Evolutionary conservation across 2,888 invertebrate species (phyloP).

Genomic region (Machimus atricapillus): DNA sequence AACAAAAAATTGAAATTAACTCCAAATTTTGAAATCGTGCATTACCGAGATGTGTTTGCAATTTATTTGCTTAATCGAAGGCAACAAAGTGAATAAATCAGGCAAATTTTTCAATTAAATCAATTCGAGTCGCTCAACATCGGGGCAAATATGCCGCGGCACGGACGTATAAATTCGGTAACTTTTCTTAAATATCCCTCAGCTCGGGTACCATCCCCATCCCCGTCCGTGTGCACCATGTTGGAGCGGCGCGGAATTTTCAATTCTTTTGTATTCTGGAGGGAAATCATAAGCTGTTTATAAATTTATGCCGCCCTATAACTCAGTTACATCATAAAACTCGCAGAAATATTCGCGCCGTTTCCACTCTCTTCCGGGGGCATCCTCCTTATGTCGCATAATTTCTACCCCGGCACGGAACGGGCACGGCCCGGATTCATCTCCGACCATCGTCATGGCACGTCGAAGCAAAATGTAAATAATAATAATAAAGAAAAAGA

Average conservation of each 20-base stretch:
- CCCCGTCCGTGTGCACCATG: background rate
- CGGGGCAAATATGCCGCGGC: background rate
- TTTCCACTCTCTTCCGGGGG: background rate
- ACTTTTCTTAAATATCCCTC: background rate
- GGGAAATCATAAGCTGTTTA: slow-evolving; percentile 37
- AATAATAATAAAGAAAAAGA: background rate
- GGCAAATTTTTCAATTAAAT: slow-evolving; percentile 27
- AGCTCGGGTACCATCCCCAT: background rate
- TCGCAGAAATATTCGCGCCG: slow-evolving; percentile 19
- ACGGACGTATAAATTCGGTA: slow-evolving; percentile 6
- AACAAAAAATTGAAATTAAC: no score
- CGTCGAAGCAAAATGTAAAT: background rate
- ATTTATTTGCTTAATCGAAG: slow-evolving; percentile 11
- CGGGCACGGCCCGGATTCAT: background rate
- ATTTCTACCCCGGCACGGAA: background rate
- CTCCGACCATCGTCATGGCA: background rate
- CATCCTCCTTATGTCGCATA: slow-evolving; percentile 21
- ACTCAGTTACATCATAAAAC: slow-evolving; percentile 24
- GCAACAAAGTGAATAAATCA: slow-evolving; percentile 1
- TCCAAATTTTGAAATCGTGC: no score
- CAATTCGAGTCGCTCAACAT: background rate
- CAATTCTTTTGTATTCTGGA: slow-evolving; percentile 21
- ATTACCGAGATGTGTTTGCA: background rate
- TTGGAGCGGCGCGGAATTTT: background rate
- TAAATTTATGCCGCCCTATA: slow-evolving; percentile 35